phyloP scores from a whole-genome alignment of 2,888 invertebrate genomes.

The Empis stercorea region DNA sequence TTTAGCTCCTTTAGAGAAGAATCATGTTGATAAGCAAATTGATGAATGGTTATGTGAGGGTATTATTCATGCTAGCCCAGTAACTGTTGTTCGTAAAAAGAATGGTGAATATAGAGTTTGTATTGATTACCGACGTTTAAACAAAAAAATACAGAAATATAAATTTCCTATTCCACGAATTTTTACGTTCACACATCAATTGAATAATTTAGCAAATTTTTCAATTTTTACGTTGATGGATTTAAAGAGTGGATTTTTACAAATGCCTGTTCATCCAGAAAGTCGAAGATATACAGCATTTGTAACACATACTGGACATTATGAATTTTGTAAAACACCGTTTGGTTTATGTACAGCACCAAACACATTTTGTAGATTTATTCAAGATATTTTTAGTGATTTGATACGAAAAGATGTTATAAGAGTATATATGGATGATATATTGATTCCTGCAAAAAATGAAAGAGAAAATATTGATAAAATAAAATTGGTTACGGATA shows the following conservation, averaged over 20 bases:
- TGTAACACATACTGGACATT: slow-evolving; percentile 22
- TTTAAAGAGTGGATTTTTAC: slow-evolving; percentile 25
- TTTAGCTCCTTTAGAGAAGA: slow-evolving; percentile 15
- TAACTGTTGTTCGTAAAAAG: slow-evolving; percentile 19
- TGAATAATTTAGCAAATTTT: slow-evolving; percentile 22
- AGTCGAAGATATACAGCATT: slow-evolving; percentile 22
- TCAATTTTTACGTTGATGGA: slow-evolving; percentile 20
- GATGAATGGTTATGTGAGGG: slow-evolving; percentile 8
- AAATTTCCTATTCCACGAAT: slow-evolving; percentile 20
- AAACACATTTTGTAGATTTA: slow-evolving; percentile 18
- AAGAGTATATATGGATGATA: slow-evolving; percentile 9
- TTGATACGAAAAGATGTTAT: slow-evolving; percentile 3
- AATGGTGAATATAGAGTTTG: slow-evolving; percentile 15
- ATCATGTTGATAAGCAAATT: slow-evolving; percentile 19
- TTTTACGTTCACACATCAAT: slow-evolving; percentile 21
- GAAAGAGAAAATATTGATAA: slow-evolving; percentile 9
- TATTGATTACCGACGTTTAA: slow-evolving; percentile 13
- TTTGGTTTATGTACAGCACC: slow-evolving; percentile 28
- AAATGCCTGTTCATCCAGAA: slow-evolving; percentile 19
- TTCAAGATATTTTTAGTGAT: slow-evolving; percentile 15
- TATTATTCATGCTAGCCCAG: slow-evolving; percentile 16
- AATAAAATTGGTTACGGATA: slow-evolving; percentile 8
- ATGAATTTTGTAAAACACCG: slow-evolving; percentile 21
- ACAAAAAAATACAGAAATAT: slow-evolving; percentile 19
- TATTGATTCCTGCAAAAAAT: slow-evolving; percentile 11